A percentile compares a stretch with the other conserved stretches of the same genome.
phyloP scores from a whole-genome alignment of 1,140 invertebrate genomes.

The Prorops nasuta region DNA sequence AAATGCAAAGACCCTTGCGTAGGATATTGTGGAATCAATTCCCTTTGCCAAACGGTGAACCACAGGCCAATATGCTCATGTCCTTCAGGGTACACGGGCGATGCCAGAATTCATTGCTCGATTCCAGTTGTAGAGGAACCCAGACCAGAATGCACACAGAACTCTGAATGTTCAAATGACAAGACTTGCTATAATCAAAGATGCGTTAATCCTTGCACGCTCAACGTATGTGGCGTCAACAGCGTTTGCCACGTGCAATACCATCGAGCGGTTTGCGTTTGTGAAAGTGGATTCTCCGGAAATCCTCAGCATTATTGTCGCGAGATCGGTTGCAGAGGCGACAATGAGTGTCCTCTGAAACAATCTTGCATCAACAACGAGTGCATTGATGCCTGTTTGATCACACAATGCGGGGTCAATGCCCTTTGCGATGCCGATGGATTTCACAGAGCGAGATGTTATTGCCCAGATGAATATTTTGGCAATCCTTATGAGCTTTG shows the following conservation, averaged over 20 bases:
- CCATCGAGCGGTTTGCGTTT: slow-evolving; percentile 81
- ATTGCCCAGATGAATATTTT: slow-evolving; percentile 71
- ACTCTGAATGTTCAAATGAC: slow-evolving; percentile 80
- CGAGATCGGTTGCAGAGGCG: slow-evolving; percentile 80
- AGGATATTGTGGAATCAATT: slow-evolving; percentile 80
- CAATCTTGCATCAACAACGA: slow-evolving; percentile 83
- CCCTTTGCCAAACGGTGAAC: slow-evolving; percentile 78
- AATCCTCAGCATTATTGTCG: slow-evolving; percentile 79
- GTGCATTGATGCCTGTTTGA: slow-evolving; percentile 78
- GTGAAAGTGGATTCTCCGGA: slow-evolving; percentile 79
- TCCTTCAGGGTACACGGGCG: slow-evolving; percentile 76
- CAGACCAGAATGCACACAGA: slow-evolving; percentile 74
- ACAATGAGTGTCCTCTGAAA: slow-evolving; percentile 78
- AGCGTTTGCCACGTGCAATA: slow-evolving; percentile 78
- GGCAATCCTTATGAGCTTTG: slow-evolving; percentile 77
- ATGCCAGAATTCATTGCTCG: slow-evolving; percentile 72
- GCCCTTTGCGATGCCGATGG: slow-evolving; percentile 73
- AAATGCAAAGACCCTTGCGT: slow-evolving; percentile 81
- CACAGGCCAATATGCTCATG: slow-evolving; percentile 80
- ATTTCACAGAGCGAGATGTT: slow-evolving; percentile 73
- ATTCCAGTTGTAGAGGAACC: slow-evolving; percentile 48
- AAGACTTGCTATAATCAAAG: slow-evolving; percentile 78
- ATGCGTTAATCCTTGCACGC: slow-evolving; percentile 76
- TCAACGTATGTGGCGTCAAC: slow-evolving; percentile 74
- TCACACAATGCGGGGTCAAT: slow-evolving; percentile 79